A percentile compares a stretch with the other conserved stretches of the same genome.
phyloP scores from a whole-genome alignment of 1,140 invertebrate genomes.

The Tetragonula clypearis region DNA sequence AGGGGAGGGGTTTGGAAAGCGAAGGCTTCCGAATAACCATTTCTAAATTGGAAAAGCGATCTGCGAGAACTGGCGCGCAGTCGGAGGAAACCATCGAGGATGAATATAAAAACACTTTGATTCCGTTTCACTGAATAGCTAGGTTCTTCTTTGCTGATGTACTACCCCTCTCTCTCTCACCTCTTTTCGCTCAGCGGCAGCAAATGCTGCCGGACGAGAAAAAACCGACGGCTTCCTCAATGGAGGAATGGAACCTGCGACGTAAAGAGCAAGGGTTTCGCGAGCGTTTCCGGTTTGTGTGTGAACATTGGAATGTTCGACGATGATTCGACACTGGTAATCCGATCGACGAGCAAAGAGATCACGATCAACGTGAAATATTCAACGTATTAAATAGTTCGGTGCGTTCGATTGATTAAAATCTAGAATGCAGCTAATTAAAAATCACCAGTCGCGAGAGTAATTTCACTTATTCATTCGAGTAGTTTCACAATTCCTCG shows the following conservation, averaged over 20 bases:
- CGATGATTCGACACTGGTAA: neutral
- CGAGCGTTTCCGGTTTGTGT: neutral
- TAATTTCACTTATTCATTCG: no score
- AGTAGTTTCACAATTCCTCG: no score
- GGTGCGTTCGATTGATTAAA: no score
- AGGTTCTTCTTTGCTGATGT: conserved; percentile 3
- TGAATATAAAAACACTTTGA: conserved; percentile 39
- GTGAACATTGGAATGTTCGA: neutral
- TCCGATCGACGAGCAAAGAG: no score
- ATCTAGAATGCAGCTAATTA: no score
- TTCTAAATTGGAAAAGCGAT: conserved; percentile 28
- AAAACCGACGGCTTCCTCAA: neutral
- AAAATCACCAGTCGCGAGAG: no score
- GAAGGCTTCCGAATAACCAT: conserved; percentile 24
- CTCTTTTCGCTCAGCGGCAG: conserved; percentile 17
- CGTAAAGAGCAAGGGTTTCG: conserved; percentile 14
- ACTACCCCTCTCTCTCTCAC: neutral
- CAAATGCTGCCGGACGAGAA: conserved; percentile 16
- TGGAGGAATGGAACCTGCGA: conserved; percentile 10
- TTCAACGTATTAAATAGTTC: no score
- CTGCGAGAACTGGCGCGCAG: neutral
- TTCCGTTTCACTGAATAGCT: neutral
- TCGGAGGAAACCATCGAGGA: conserved; percentile 4
- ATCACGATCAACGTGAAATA: no score
- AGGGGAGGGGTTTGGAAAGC: neutral